Base-by-base conservation (phyloP, 2,888 invertebrate genomes). In the Plebejus argus region DNA sequence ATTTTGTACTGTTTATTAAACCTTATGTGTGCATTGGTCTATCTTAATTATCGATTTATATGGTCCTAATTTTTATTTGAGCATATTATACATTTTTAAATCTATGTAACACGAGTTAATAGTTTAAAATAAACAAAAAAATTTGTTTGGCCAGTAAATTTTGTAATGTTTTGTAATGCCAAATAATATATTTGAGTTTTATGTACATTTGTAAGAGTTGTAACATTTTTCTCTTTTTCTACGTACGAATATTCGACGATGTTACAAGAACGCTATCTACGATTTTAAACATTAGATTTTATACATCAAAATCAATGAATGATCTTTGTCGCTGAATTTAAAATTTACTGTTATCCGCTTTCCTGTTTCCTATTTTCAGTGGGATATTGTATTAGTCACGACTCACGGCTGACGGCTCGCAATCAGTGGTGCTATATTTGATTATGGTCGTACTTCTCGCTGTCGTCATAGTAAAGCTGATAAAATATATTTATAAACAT, bases 141-240 rank as follows among this genome's bases (percentile, higher is more conserved):
- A 15, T 72, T 74, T 53, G 74, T 74, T 74, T 53, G 74, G 74
- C 28, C 74, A 53, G 74, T 74, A 74, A 53, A 15, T 53, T 6
- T 84, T 84, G 81, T 86, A 87, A 89, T 89, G 89, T 92, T 91
- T 90, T 91, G 89, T 92, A 91, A 91, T 91, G 90, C 93, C 93
- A 93, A 93, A 93, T 91, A 93, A 86, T 86, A 86, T 89, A 88
- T 90, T 88, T 86, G 86, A 88, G 87, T 89, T 91, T 91, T 89
- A 66, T 7, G 28, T 66, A 88, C 87, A 86, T 88, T 82, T 88
- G 87, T 89, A 88, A 89, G 86, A 84, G 84, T 87, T 91, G 89
- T 90, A 91, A 91, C 91, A 89, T 90, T 89, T 88, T 87, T 86
- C 85, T 82, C 84, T 85, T 81, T 76, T 82, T 81, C 82, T 85